Conservation (phyloP, 1,140 invertebrate genomes). For the Macrocentrus cingulum region DNA sequence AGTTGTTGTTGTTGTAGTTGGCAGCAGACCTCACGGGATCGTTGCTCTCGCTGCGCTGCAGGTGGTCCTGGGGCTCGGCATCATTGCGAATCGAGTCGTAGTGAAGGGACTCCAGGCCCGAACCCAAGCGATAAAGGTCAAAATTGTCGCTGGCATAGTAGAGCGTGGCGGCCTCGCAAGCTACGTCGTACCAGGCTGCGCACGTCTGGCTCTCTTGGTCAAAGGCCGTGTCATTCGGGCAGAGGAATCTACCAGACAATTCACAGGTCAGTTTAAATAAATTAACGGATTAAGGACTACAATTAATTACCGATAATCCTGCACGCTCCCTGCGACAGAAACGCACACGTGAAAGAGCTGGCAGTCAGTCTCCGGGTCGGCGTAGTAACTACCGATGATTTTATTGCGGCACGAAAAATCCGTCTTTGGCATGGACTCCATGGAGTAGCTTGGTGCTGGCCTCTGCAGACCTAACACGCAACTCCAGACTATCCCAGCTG, state of each 20-base stretch:
- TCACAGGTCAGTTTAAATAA: constrained; percentile 11
- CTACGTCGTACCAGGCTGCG: constrained; percentile 86
- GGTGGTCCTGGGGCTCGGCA: constrained; percentile 72
- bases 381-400: constrained; percentile 88
- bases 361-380: constrained; percentile 86
- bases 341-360: constrained; percentile 92
- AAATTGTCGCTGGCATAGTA: constrained; percentile 82
- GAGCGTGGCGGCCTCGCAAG: constrained; percentile 76
- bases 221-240: constrained; percentile 89
- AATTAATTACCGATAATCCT: constrained; percentile 52
- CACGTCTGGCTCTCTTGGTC: constrained; percentile 91
- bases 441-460: constrained; percentile 72
- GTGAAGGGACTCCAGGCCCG: constrained; percentile 58
- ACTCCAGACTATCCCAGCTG: constrained; percentile 44
- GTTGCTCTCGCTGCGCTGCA: constrained; percentile 75
- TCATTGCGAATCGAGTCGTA: constrained; percentile 60
- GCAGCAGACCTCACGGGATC: constrained; percentile 58
- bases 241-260: constrained; percentile 74
- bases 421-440: constrained; percentile 81
- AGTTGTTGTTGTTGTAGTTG: constrained; percentile 41
- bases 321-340: constrained; percentile 69
- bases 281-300: constrained; percentile 26
- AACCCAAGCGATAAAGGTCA: constrained; percentile 77
- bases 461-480: constrained; percentile 50
- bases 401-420: constrained; percentile 84